Percentiles rank a stretch among this genome's conserved stretches.
These are phyloP conservation scores for Leptobrachium leishanense DNA, from an alignment of 2,113 vertebrate genomes.

Conservation along the genomic window DNA sequence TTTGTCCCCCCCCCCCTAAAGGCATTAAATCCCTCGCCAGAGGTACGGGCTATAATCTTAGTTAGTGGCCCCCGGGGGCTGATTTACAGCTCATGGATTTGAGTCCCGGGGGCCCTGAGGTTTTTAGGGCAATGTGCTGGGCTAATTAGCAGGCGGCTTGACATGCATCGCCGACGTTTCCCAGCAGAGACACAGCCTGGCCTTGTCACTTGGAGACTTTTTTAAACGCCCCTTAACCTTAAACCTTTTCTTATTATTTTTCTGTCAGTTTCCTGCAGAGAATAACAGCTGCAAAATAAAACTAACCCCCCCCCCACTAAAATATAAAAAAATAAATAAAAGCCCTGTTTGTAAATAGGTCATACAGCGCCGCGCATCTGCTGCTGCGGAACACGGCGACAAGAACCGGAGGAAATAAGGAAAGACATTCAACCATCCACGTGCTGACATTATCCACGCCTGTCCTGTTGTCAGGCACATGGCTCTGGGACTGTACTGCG, in stretches of 20 bases:
- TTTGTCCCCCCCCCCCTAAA: too few relatives aligned
- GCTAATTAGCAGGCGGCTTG: neutral
- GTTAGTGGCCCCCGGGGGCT: neutral
- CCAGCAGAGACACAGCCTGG: neutral
- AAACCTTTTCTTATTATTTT: neutral
- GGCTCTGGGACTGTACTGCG: neutral
- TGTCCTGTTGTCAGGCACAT: neutral
- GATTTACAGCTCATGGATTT: neutral
- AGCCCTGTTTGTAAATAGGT: neutral
- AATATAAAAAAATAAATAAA: neutral
- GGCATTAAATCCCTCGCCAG: too few relatives aligned
- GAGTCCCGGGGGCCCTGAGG: neutral
- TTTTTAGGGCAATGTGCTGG: neutral
- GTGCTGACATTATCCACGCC: conserved; percentile 26
- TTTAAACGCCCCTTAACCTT: neutral
- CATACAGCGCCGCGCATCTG: conserved; percentile 14
- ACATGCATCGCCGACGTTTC: neutral
- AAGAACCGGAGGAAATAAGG: neutral
- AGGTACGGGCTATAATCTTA: too few relatives aligned
- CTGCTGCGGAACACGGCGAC: neutral
- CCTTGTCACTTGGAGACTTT: neutral
- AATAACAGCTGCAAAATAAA: conserved; percentile 25
- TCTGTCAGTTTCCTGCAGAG: neutral
- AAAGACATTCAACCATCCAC: conserved; percentile 14
- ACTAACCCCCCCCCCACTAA: neutral